These are phyloP conservation scores for Idaea dimidiata DNA, from an alignment of 2,888 invertebrate genomes.

Conservation along the genomic window DNA sequence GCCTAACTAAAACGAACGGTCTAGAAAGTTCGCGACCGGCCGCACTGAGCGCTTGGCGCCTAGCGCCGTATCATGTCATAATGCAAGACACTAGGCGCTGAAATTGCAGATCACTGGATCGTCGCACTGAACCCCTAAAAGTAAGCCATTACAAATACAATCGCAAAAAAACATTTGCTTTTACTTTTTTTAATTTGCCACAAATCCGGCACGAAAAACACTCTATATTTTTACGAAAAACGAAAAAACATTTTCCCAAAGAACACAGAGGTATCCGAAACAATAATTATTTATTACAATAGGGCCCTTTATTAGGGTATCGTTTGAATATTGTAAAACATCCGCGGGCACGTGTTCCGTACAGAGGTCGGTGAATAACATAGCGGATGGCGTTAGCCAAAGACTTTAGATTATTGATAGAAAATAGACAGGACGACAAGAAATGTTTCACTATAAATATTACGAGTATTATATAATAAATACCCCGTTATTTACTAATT, in stretches of 20 bases:
- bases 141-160: too few relatives aligned
- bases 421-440: background rate
- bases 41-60: too few relatives aligned
- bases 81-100: too few relatives aligned
- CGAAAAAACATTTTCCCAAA: background rate
- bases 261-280: background rate
- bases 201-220: background rate
- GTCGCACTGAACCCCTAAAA: too few relatives aligned
- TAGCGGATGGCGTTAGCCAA: conserved; percentile 10
- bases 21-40: too few relatives aligned
- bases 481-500: too few relatives aligned
- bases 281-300: background rate
- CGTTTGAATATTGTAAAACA: conserved; percentile 23
- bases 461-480: too few relatives aligned
- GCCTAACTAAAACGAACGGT: too few relatives aligned
- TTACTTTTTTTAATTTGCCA: background rate
- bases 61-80: too few relatives aligned
- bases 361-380: conserved; percentile 16
- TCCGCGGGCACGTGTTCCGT: conserved; percentile 7
- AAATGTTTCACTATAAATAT: too few relatives aligned
- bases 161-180: too few relatives aligned
- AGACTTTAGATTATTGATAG: conserved; percentile 11
- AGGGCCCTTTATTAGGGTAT: conserved; percentile 11
- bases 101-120: too few relatives aligned
- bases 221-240: background rate